These are phyloP conservation scores for Caenorhabditis becei DNA, from an alignment of 2,888 invertebrate species.

Conservation along the genomic window DNA sequence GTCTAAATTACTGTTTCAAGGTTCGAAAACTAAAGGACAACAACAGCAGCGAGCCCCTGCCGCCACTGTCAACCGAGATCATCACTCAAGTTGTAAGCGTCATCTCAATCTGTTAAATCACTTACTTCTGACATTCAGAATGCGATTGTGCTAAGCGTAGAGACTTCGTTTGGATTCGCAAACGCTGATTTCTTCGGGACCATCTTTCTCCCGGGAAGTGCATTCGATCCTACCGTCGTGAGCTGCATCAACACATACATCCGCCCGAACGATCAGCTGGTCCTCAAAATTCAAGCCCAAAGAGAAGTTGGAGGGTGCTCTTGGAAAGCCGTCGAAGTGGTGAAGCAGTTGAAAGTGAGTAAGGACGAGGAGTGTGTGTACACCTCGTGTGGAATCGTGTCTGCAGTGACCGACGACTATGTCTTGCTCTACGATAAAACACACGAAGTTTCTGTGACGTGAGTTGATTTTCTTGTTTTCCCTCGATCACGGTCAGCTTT, in stretches of 20 bases:
- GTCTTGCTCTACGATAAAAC: conserved; percentile 1
- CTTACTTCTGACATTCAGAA: too few species aligned
- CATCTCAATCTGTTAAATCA: too few species aligned
- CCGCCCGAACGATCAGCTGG: not conserved
- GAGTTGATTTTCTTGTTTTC: not conserved
- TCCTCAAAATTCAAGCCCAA: conserved; percentile 37
- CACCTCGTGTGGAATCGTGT: not conserved
- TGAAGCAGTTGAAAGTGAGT: not conserved
- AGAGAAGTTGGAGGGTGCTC: conserved; percentile 30
- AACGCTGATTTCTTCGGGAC: too few species aligned
- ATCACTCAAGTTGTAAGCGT: too few species aligned
- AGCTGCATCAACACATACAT: conserved; percentile 22
- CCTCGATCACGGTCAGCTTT: too few species aligned
- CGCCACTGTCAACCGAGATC: too few species aligned
- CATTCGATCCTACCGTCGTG: too few species aligned
- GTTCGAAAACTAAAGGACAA: not conserved
- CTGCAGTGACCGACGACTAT: not conserved
- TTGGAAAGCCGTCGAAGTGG: conserved; percentile 32
- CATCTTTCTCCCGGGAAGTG: too few species aligned
- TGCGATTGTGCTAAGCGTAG: too few species aligned
- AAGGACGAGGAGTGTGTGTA: not conserved
- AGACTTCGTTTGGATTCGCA: too few species aligned
- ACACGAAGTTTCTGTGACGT: not conserved
- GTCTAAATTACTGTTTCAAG: not conserved
- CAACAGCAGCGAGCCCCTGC: not conserved